A percentile compares a stretch with the other conserved stretches of the same genome.
Evolutionary conservation across 2,113 vertebrate genomes (phyloP).

Genomic region (Caranx melampygus): DNA sequence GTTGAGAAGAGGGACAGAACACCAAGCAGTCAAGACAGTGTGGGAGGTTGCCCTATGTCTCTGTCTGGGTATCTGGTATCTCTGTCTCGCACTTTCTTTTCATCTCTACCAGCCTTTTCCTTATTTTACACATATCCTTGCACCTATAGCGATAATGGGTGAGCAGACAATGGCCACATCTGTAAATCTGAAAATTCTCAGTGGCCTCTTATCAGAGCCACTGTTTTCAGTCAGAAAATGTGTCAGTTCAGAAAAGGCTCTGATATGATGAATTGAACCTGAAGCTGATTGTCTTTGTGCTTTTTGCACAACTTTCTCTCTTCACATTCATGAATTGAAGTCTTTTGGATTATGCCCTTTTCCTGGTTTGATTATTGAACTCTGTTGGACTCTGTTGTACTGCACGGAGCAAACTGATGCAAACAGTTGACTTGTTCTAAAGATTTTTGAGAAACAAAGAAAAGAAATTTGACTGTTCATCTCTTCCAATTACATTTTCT

Average conservation of each 20-base stretch:
- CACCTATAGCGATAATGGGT: conserved; percentile 1
- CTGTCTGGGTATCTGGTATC: conserved; percentile 50
- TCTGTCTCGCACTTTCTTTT: conserved; percentile 44
- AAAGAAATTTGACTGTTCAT: background rate
- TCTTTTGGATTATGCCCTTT: background rate
- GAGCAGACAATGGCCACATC: background rate
- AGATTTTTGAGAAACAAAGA: background rate
- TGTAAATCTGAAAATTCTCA: conserved; percentile 6
- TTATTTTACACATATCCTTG: background rate
- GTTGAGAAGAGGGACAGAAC: conserved; percentile 56
- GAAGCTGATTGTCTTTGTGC: background rate
- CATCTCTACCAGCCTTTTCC: conserved; percentile 32
- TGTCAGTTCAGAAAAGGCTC: background rate
- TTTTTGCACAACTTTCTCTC: background rate
- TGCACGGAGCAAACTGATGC: background rate
- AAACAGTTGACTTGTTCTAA: background rate
- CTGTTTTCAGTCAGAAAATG: background rate
- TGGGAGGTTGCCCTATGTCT: conserved; percentile 65
- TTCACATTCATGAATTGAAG: background rate
- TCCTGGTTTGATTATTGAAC: background rate
- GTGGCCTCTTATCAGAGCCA: too few species aligned
- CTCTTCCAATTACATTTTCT: background rate
- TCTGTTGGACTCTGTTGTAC: background rate
- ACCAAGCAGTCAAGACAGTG: conserved; percentile 37
- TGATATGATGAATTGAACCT: background rate